Percentiles rank a stretch among this genome's conserved stretches.
These are phyloP conservation scores for Ptychadena robeensis DNA, from an alignment of 2,797 vertebrate species.

Conservation along the genomic window DNA sequence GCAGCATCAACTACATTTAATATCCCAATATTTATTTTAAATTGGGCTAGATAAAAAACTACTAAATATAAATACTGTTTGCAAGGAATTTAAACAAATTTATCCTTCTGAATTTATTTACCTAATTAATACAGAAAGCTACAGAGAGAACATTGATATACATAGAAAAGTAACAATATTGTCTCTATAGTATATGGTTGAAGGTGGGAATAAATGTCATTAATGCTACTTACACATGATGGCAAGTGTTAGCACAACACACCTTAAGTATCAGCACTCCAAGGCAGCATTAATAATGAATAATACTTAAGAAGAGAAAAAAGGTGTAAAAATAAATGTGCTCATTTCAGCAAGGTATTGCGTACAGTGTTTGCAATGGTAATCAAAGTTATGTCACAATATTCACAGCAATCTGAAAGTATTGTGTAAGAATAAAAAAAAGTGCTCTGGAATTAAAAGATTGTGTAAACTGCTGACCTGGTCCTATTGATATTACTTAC, in stretches of 20 bases:
- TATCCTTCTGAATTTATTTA: neutral
- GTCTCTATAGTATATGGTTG: neutral
- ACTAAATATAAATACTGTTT: neutral
- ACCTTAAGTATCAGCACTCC: neutral
- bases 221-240: neutral
- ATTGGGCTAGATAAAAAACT: neutral
- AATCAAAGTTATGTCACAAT: neutral
- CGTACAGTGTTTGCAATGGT: neutral
- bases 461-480: too few species aligned
- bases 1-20: slow-evolving; percentile 2
- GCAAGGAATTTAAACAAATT: neutral
- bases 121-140: neutral
- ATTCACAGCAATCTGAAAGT: neutral
- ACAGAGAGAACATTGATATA: neutral
- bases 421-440: neutral
- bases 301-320: neutral
- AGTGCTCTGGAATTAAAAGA: too few species aligned
- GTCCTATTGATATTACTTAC: too few species aligned
- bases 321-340: slow-evolving; percentile 4
- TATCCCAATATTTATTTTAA: neutral
- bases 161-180: neutral
- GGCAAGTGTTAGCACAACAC: slow-evolving; percentile 4
- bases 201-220: slow-evolving; percentile 1
- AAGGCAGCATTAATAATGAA: slow-evolving; percentile 1
- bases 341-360: neutral